Evolutionary conservation across 2,888 invertebrate species (phyloP).

Genomic region (Andrena hattorfiana): DNA sequence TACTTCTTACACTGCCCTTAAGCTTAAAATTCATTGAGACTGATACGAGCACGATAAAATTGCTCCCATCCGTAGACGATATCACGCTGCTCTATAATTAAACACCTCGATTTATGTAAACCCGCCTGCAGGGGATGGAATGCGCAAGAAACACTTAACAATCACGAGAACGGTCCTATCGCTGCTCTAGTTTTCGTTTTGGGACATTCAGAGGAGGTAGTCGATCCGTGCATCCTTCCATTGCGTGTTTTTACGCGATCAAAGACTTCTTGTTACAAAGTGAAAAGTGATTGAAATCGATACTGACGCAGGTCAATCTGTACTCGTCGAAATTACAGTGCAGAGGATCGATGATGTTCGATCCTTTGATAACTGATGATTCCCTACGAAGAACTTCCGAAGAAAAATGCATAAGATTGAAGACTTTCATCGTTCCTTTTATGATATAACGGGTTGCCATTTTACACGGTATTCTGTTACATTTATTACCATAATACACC

Average conservation of each 20-base stretch:
- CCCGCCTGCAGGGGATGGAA: neutral
- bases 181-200: neutral
- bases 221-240: neutral
- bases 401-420: neutral
- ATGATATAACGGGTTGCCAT: neutral
- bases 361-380: slow-evolving; percentile 27
- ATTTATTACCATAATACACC: neutral
- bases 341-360: slow-evolving; percentile 10
- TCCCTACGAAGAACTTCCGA: neutral
- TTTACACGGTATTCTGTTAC: neutral
- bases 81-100: slow-evolving; percentile 2
- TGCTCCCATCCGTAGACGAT: neutral
- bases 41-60: neutral
- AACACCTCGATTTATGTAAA: slow-evolving; percentile 12
- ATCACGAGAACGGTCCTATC: neutral
- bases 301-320: slow-evolving; percentile 41
- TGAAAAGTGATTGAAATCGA: slow-evolving; percentile 48
- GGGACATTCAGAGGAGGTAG: neutral
- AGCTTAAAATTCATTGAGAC: neutral
- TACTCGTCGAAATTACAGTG: slow-evolving; percentile 34
- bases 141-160: slow-evolving; percentile 1
- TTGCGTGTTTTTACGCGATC: slow-evolving; percentile 38
- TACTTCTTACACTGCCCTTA: too few species aligned
- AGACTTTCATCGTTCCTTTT: neutral
- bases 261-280: slow-evolving; percentile 46